Evolutionary conservation across 2,888 invertebrate genomes (phyloP).

Genomic region (Caenorhabditis sp.): DNA sequence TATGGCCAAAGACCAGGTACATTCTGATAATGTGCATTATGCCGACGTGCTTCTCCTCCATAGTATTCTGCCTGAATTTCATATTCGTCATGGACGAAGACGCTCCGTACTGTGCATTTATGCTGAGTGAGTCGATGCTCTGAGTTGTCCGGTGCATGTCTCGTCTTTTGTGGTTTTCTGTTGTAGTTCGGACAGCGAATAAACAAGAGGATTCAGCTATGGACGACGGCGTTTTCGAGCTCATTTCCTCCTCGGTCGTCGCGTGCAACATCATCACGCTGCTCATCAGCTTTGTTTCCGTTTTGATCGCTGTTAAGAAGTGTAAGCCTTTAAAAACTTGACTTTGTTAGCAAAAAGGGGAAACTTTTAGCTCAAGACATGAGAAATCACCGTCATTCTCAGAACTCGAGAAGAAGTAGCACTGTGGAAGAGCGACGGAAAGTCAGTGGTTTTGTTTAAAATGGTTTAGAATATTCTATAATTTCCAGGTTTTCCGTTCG

Average conservation of each 20-base stretch:
- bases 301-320: slow-evolving; percentile 23
- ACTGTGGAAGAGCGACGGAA: slow-evolving; percentile 29
- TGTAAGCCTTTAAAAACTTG: slow-evolving; percentile 25
- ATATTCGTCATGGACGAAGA: slow-evolving; percentile 26
- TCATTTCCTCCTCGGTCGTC: slow-evolving; percentile 26
- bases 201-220: slow-evolving; percentile 33
- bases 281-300: slow-evolving; percentile 17
- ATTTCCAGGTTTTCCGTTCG: slow-evolving; percentile 18
- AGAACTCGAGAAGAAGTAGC: slow-evolving; percentile 20
- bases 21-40: slow-evolving; percentile 41
- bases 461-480: too few relatives aligned
- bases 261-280: slow-evolving; percentile 37
- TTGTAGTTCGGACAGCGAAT: slow-evolving; percentile 19
- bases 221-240: slow-evolving; percentile 35
- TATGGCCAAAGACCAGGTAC: slow-evolving; percentile 43
- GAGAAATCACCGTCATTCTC: slow-evolving; percentile 32
- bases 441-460: too few relatives aligned
- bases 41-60: slow-evolving; percentile 20
- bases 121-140: slow-evolving; percentile 45
- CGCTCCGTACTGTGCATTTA: slow-evolving; percentile 38
- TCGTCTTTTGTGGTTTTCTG: neutral
- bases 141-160: neutral
- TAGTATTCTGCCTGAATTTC: slow-evolving; percentile 24
- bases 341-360: too few relatives aligned
- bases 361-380: slow-evolving; percentile 32